Evolutionary conservation across 2,888 invertebrate genomes (phyloP).

Genomic region (Colostygia pectinataria): DNA sequence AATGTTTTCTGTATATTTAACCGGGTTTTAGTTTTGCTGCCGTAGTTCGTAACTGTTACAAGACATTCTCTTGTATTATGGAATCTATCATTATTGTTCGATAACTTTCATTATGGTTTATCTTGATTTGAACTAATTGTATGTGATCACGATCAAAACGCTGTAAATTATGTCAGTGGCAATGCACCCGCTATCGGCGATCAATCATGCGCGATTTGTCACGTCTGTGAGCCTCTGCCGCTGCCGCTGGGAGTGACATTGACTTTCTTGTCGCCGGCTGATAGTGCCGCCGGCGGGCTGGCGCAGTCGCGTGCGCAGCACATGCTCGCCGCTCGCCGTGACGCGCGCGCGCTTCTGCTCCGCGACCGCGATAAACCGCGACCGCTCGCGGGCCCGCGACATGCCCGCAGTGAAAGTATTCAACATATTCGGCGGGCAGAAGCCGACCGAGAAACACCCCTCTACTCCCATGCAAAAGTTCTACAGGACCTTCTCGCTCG

Average conservation of each 20-base stretch:
- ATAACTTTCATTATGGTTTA: slow-evolving; percentile 25
- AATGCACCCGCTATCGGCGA: slow-evolving; percentile 31
- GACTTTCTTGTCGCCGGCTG: slow-evolving; percentile 73
- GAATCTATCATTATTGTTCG: slow-evolving; percentile 4
- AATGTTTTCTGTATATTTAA: slow-evolving; percentile 26
- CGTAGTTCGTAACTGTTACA: slow-evolving; percentile 8
- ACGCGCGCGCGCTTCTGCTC: slow-evolving; percentile 75
- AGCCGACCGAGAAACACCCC: slow-evolving; percentile 75
- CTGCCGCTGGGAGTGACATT: slow-evolving; percentile 66
- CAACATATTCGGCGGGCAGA: slow-evolving; percentile 81
- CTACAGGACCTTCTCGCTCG: slow-evolving; percentile 80
- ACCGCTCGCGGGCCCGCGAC: slow-evolving; percentile 72
- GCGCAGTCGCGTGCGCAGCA: slow-evolving; percentile 51
- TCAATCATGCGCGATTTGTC: slow-evolving; percentile 54
- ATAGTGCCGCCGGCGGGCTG: slow-evolving; percentile 51
- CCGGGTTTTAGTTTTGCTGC: slow-evolving; percentile 23
- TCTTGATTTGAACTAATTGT: slow-evolving; percentile 22
- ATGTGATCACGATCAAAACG: slow-evolving; percentile 24
- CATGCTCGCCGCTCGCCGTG: slow-evolving; percentile 73
- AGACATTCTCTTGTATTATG: slow-evolving; percentile 1
- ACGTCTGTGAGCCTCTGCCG: slow-evolving; percentile 58
- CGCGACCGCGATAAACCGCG: slow-evolving; percentile 60
- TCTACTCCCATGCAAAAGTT: slow-evolving; percentile 73
- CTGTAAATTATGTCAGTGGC: slow-evolving; percentile 32
- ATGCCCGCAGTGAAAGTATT: slow-evolving; percentile 83